Evolutionary conservation across 2,113 vertebrate genomes (phyloP), one percentile per base, ranked within the genome.

Genomic region (Condylura cristata): DNA sequence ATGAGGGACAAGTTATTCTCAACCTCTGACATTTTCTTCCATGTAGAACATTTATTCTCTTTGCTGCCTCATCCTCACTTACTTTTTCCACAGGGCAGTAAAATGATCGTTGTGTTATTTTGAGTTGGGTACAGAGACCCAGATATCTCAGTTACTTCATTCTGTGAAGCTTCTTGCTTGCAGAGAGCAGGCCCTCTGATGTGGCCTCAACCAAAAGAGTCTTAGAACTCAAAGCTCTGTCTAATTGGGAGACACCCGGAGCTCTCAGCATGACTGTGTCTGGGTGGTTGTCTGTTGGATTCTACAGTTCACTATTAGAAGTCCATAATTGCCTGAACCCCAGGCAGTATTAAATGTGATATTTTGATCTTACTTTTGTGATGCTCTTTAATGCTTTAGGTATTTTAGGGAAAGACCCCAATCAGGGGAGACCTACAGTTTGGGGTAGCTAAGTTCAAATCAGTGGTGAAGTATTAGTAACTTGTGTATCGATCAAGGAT

Each of bases 291-390:
- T 74, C 48, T 79, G 14, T 22, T 51, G 70, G 53, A 68, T 61
- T 95, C 63, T 70, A 6, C 5, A 6, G 30, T 30, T 86, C 39
- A 70, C 86, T 65, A 12, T 46, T 71, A 26, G 58, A 91, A 95
- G 41, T 63, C 30, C 14, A 14, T 79, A 75, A 51, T 74, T 70
- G 51, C 32, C 44, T 82, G 26, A 22, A 39, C 30, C 7, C 12
- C 28, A 63, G 81, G 28, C 32, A 51, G 56, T 48, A 46, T 78
- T 74, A 61, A 70, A 65, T 7, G 18, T 13, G 1, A 13, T 71
- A 20, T 86, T 92, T 90, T 95, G 63, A 83, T 86, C 46, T 93
- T 13, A 61, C 1, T 92, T 86, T 94, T 41, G 6, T 86, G 60
- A 56, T 48, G 20, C 56, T 60, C 13, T 63, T 81, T 17, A 61